Percentiles rank a stretch among this genome's conserved stretches.
Conservation (phyloP, 2,797 vertebrate species). For the Uromys caudimaculatus region DNA sequence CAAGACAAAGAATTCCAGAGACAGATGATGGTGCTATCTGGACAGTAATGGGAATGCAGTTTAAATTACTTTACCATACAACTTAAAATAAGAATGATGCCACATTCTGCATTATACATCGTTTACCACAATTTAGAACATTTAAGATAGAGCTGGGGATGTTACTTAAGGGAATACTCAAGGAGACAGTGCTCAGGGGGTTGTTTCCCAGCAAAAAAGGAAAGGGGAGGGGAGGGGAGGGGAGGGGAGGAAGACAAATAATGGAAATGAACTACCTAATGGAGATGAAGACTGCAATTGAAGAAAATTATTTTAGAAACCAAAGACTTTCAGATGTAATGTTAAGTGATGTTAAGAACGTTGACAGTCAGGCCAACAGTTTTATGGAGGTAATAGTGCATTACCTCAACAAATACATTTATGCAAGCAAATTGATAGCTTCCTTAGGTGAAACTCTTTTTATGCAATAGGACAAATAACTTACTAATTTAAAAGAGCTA, state of each 20-base stretch:
- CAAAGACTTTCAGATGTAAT: slow-evolving; percentile 9
- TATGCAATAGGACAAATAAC: neutral
- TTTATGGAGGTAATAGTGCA: slow-evolving; percentile 65
- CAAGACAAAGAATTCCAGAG: neutral
- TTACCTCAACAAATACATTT: slow-evolving; percentile 67
- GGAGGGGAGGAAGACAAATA: neutral
- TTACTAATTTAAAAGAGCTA: slow-evolving; percentile 57
- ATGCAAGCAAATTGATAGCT: slow-evolving; percentile 21
- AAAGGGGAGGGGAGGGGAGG: no score
- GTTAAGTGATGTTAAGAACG: slow-evolving; percentile 55
- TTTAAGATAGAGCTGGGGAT: neutral
- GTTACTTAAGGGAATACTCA: neutral
- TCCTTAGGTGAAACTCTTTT: slow-evolving; percentile 34
- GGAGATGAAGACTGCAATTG: neutral
- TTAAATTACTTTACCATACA: neutral
- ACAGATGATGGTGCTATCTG: neutral
- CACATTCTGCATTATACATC: neutral
- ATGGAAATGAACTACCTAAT: neutral
- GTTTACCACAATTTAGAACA: neutral
- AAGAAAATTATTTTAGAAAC: neutral
- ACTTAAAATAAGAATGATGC: neutral
- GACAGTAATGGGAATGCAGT: neutral
- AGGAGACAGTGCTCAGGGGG: neutral
- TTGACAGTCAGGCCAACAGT: neutral
- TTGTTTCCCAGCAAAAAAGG: neutral